These are phyloP conservation scores for Himalopsyche japonica DNA, from an alignment of 2,888 invertebrate species.

Conservation along the genomic window DNA sequence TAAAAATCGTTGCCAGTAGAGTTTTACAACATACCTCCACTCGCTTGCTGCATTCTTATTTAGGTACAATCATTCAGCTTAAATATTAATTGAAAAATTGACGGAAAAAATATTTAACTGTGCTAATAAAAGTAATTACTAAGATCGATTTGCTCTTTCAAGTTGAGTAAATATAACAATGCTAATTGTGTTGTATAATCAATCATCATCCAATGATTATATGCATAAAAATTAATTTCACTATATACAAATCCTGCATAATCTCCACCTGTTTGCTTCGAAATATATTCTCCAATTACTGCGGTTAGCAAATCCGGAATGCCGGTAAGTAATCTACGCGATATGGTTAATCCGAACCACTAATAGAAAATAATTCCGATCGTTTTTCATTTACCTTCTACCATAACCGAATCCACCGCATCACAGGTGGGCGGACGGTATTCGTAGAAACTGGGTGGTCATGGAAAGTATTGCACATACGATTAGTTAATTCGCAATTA, in stretches of 20 bases:
- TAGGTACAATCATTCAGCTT: too few species aligned
- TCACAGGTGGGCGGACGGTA: conserved; percentile 23
- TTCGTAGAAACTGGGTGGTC: not conserved
- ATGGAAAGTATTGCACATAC: not conserved
- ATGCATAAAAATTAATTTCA: not conserved
- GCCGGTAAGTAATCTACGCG: conserved; percentile 11
- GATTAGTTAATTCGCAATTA: not conserved
- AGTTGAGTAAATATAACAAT: too few species aligned
- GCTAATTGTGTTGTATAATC: too few species aligned
- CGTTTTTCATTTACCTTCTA: conserved; percentile 35
- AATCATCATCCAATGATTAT: too few species aligned
- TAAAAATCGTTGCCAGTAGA: too few species aligned
- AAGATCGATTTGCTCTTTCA: too few species aligned
- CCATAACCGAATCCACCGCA: conserved; percentile 20
- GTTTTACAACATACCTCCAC: too few species aligned
- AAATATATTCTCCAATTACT: conserved; percentile 17
- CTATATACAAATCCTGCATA: not conserved
- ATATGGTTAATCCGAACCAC: conserved; percentile 29
- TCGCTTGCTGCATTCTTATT: too few species aligned
- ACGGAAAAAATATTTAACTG: too few species aligned
- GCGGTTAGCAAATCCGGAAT: not conserved
- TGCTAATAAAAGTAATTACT: too few species aligned
- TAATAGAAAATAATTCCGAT: conserved; percentile 39
- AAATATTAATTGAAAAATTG: too few species aligned
- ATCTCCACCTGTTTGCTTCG: not conserved